phyloP scores from a whole-genome alignment of 2,113 vertebrate genomes.

The Toxotes jaculatrix region DNA sequence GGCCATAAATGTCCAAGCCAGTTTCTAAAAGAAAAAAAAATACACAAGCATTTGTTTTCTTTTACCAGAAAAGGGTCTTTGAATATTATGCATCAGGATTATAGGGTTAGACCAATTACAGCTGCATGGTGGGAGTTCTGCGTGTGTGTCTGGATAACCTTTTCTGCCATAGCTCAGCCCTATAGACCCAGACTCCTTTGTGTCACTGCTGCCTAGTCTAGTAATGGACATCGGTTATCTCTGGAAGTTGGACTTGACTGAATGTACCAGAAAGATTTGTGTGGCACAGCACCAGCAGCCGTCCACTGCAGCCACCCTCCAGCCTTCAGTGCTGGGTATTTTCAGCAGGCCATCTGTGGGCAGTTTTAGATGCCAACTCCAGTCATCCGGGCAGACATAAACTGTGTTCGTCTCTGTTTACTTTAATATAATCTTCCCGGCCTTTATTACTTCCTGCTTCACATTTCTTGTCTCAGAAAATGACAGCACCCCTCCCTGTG shows the following conservation, averaged over 20 bases:
- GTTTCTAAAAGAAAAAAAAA: neutral
- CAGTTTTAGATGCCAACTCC: slow-evolving; percentile 41
- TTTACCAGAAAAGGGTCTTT: neutral
- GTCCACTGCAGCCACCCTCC: slow-evolving; percentile 42
- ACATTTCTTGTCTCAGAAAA: slow-evolving; percentile 26
- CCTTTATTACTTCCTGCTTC: slow-evolving; percentile 45
- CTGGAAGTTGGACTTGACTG: slow-evolving; percentile 50
- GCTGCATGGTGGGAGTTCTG: slow-evolving; percentile 16
- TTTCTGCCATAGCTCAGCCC: slow-evolving; percentile 12
- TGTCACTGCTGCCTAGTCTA: slow-evolving; percentile 23
- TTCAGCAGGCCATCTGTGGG: slow-evolving; percentile 69
- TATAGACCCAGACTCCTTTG: slow-evolving; percentile 9
- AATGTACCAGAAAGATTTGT: slow-evolving; percentile 64
- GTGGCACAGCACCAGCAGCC: slow-evolving; percentile 54
- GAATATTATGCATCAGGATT: slow-evolving; percentile 3
- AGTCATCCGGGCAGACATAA: slow-evolving; percentile 39
- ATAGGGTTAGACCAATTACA: slow-evolving; percentile 11
- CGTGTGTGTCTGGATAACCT: slow-evolving; percentile 53
- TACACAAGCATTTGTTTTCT: neutral
- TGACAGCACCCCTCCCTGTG: slow-evolving; percentile 21
- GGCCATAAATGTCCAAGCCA: neutral
- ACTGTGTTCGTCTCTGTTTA: slow-evolving; percentile 32
- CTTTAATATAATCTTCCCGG: slow-evolving; percentile 24
- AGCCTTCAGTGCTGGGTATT: slow-evolving; percentile 28
- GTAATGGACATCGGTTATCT: slow-evolving; percentile 49